A percentile compares a stretch with the other conserved stretches of the same genome.
Evolutionary conservation across 2,113 vertebrate species (phyloP).

Genomic region (Bufo bufo): DNA sequence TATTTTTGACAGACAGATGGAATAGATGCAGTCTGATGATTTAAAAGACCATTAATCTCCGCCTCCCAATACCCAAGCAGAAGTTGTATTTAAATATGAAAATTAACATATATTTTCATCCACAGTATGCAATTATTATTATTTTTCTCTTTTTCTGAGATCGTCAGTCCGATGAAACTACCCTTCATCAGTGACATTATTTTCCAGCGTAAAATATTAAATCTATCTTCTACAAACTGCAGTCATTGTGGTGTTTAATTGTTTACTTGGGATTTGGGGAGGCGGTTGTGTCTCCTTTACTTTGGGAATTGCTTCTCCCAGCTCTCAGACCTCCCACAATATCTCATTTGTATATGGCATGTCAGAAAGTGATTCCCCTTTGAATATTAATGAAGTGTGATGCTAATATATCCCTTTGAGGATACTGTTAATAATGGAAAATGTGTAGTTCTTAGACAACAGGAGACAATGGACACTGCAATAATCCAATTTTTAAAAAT

Average conservation of each 20-base stretch:
- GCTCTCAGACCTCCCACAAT: not conserved
- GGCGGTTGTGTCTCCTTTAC: not conserved
- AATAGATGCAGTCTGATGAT: constrained; percentile 4
- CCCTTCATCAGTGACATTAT: not conserved
- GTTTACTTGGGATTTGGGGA: not conserved
- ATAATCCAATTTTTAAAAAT: too few relatives aligned
- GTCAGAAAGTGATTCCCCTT: not conserved
- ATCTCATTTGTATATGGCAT: not conserved
- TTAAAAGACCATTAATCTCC: constrained; percentile 1
- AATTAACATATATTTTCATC: not conserved
- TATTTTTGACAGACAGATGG: constrained; percentile 6
- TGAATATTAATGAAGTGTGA: not conserved
- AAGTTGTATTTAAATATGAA: not conserved
- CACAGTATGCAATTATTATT: not conserved
- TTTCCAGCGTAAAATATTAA: not conserved
- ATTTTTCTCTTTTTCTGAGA: not conserved
- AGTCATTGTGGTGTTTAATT: not conserved
- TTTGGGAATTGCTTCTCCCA: not conserved
- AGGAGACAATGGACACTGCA: not conserved
- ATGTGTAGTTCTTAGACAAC: not conserved
- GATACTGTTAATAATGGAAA: not conserved
- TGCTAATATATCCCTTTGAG: not conserved
- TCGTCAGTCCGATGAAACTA: too few relatives aligned
- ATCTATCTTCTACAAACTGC: not conserved
- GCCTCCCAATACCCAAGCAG: not conserved